Evolutionary conservation across 2,888 invertebrate species (phyloP).

Genomic region (Rhamnusium bicolor): DNA sequence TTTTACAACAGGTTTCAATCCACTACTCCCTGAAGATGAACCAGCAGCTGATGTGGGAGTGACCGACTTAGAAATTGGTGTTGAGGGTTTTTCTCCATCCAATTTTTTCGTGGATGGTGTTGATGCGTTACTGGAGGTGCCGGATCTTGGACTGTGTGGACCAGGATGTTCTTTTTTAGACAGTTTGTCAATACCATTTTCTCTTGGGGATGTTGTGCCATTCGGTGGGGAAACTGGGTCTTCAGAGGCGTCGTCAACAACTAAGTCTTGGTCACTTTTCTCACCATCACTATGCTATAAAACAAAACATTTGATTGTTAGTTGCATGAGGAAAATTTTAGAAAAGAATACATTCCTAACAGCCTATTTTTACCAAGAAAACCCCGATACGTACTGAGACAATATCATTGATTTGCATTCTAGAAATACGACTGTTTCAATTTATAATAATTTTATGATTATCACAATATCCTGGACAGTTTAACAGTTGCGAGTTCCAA

Average conservation of each 20-base stretch:
- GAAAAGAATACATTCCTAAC: no score
- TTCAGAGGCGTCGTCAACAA: slow-evolving; percentile 95
- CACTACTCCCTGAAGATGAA: slow-evolving; percentile 68
- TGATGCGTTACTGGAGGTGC: slow-evolving; percentile 92
- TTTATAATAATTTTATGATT: no score
- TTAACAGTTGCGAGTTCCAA: no score
- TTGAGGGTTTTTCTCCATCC: slow-evolving; percentile 89
- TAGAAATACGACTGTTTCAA: no score
- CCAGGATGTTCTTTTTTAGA: slow-evolving; percentile 84
- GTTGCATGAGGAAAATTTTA: no score
- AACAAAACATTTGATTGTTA: not conserved
- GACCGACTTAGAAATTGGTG: slow-evolving; percentile 92
- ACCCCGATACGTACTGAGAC: no score
- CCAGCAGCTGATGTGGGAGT: slow-evolving; percentile 83
- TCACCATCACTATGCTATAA: slow-evolving; percentile 85
- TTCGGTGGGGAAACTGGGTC: slow-evolving; percentile 90
- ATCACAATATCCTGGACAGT: no score
- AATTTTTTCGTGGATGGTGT: slow-evolving; percentile 90
- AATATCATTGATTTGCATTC: no score
- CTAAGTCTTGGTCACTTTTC: slow-evolving; percentile 92
- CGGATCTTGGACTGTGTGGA: slow-evolving; percentile 84
- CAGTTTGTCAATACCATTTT: slow-evolving; percentile 88
- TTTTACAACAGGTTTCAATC: slow-evolving; percentile 74
- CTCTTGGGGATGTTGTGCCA: slow-evolving; percentile 91
- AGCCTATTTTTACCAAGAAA: no score